Base-by-base conservation (phyloP, 2,797 vertebrate genomes). In the Kryptopterus vitreolus region DNA sequence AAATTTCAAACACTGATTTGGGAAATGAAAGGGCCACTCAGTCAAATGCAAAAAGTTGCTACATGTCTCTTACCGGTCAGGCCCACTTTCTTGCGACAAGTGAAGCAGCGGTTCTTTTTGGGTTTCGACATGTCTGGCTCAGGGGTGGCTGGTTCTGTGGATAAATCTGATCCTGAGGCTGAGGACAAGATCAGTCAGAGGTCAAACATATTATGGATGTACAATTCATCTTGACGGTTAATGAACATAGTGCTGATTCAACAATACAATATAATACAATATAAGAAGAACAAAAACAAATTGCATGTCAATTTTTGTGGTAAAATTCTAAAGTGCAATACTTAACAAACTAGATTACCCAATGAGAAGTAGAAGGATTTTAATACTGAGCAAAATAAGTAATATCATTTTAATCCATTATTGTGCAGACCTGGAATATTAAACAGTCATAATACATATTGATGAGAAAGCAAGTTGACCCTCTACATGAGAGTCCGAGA, bases 21-120 rank as follows among this genome's bases (percentile, higher is more conserved):
- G n/a, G 43, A 69, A 69, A 69, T 43, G 20, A 43, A 43, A 48
- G 43, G n/a, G 48, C 43, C 7, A 50, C 5, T 18, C 2, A 26
- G 66, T 26, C 29, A 62, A n/a, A 11, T 71, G 5, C 18, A 53
- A 11, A 0, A 71, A 53, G 46, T 13, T 53, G 26, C 50, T 52
- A 22, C 48, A 24, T 22, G 91, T 91, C 24, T 26, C 90, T 90
- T 91, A 99, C 98, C 98, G 93, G 96, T 98, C 89, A 99, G 95
- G 81, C 98, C 98, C 89, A 99, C 95, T 86, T 96, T 96, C 92
- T 99, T 99, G 87, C 95, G 96, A 89, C 98, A 99, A 93, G 94
- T 96, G 86, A 96, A 99, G 89, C 98, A 99, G 82, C 96, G 95
- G 86, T 96, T 98, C 89, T 98, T 99, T 94, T 98, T 99, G 90